Evolutionary conservation across 2,888 invertebrate species (phyloP).

Genomic region (Cataglyphis altisquamis): DNA sequence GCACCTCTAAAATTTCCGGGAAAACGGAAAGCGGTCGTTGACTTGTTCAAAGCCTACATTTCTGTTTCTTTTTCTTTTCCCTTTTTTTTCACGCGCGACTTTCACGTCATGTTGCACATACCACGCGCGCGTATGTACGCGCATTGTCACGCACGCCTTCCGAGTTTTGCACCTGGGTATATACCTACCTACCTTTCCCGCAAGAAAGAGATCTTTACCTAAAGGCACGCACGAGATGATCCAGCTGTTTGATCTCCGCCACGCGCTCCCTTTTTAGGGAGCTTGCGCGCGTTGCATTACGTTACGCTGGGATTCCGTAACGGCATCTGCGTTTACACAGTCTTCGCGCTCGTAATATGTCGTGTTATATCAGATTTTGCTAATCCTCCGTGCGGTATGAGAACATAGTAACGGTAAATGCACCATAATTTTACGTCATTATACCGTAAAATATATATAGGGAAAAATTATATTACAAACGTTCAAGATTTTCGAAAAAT

Average conservation of each 20-base stretch:
- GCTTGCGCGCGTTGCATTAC: slow-evolving; percentile 45
- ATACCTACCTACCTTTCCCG: slow-evolving; percentile 76
- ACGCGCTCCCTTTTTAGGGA: slow-evolving; percentile 80
- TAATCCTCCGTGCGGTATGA: slow-evolving; percentile 15
- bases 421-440: background rate
- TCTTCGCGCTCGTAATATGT: slow-evolving; percentile 67
- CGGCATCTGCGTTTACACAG: slow-evolving; percentile 79
- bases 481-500: slow-evolving; percentile 2
- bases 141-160: slow-evolving; percentile 75
- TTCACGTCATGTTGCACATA: slow-evolving; percentile 58
- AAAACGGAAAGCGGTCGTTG: slow-evolving; percentile 38
- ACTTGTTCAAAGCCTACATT: slow-evolving; percentile 16
- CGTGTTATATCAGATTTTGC: slow-evolving; percentile 52
- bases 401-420: slow-evolving; percentile 15
- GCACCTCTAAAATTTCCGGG: slow-evolving; percentile 7
- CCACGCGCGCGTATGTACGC: slow-evolving; percentile 59
- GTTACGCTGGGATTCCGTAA: slow-evolving; percentile 61
- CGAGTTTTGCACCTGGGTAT: slow-evolving; percentile 74
- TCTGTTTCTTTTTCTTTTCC: slow-evolving; percentile 3
- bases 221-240: slow-evolving; percentile 83
- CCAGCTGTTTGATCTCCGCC: slow-evolving; percentile 86
- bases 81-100: slow-evolving; percentile 55
- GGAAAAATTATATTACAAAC: background rate
- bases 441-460: background rate
- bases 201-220: slow-evolving; percentile 82